Percentiles rank a stretch among this genome's conserved stretches.
These are phyloP conservation scores for Falco punctatus DNA, from an alignment of 2,113 vertebrate genomes.

Conservation along the genomic window DNA sequence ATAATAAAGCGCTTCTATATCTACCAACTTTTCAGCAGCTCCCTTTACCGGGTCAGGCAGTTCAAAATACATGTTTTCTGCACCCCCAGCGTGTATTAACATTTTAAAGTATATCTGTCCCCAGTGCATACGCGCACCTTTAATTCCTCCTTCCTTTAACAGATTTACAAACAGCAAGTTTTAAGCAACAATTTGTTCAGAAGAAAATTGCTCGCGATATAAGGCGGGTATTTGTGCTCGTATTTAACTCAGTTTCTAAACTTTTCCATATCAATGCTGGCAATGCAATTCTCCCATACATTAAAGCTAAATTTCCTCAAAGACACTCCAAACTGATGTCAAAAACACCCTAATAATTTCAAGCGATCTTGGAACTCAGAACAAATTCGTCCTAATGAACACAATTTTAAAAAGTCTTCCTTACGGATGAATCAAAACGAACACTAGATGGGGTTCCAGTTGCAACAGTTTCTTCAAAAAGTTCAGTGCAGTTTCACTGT, in stretches of 20 bases:
- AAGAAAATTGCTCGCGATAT: not conserved
- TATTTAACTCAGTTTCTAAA: not conserved
- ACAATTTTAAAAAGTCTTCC: constrained; percentile 57
- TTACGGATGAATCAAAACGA: constrained; percentile 81
- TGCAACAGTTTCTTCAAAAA: constrained; percentile 85
- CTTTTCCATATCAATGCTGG: not conserved
- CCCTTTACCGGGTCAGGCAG: not conserved
- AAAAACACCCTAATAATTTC: not conserved
- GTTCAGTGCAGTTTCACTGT: constrained; percentile 83
- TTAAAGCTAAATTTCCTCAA: not conserved
- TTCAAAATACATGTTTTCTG: not conserved
- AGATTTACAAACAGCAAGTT: not conserved
- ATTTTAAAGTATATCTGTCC: not conserved
- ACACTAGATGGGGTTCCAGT: constrained; percentile 96
- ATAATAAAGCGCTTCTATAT: constrained; percentile 2
- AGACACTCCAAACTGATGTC: not conserved
- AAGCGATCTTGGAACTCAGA: not conserved
- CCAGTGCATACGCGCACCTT: not conserved
- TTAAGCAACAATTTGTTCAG: not conserved
- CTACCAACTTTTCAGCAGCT: constrained; percentile 26
- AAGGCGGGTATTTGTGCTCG: not conserved
- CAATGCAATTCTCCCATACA: not conserved
- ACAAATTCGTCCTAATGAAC: constrained; percentile 14
- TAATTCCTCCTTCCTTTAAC: not conserved
- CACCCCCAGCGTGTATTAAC: not conserved